Conservation (phyloP, 2,797 vertebrate species). For the Melanogrammus aeglefinus region DNA sequence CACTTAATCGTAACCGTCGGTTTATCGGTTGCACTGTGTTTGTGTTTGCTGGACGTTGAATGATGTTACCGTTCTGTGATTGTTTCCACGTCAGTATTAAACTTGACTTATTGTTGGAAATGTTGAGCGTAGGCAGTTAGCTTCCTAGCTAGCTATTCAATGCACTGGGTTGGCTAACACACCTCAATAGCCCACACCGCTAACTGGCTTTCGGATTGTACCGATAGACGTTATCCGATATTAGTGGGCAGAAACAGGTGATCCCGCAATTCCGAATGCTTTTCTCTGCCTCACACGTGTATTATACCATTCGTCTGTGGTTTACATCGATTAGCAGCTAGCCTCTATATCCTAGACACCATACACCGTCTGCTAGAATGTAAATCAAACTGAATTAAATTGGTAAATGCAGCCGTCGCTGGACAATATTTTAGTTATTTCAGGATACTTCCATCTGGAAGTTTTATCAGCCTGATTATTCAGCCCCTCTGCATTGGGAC, state of each 20-base stretch:
- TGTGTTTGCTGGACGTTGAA: slow-evolving; percentile 33
- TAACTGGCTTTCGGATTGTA: slow-evolving; percentile 61
- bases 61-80: slow-evolving; percentile 41
- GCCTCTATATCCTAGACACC: slow-evolving; percentile 33
- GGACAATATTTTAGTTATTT: slow-evolving; percentile 36
- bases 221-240: slow-evolving; percentile 31
- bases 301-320: slow-evolving; percentile 14
- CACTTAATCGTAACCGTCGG: slow-evolving; percentile 20
- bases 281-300: not conserved
- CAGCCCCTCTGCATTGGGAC: not conserved
- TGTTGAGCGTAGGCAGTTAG: slow-evolving; percentile 60
- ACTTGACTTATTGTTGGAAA: slow-evolving; percentile 27
- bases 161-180: slow-evolving; percentile 46
- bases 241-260: not conserved
- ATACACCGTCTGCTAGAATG: slow-evolving; percentile 43
- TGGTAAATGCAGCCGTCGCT: slow-evolving; percentile 25
- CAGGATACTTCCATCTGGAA: slow-evolving; percentile 10
- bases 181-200: slow-evolving; percentile 48
- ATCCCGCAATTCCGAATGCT: slow-evolving; percentile 10
- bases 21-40: slow-evolving; percentile 21
- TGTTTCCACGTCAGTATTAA: slow-evolving; percentile 26
- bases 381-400: slow-evolving; percentile 23
- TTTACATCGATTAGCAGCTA: slow-evolving; percentile 26
- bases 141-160: slow-evolving; percentile 55
- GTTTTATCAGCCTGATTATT: not conserved